These are phyloP conservation scores for Cydia pomonella DNA, from an alignment of 1,140 invertebrate genomes.

Conservation along the genomic window DNA sequence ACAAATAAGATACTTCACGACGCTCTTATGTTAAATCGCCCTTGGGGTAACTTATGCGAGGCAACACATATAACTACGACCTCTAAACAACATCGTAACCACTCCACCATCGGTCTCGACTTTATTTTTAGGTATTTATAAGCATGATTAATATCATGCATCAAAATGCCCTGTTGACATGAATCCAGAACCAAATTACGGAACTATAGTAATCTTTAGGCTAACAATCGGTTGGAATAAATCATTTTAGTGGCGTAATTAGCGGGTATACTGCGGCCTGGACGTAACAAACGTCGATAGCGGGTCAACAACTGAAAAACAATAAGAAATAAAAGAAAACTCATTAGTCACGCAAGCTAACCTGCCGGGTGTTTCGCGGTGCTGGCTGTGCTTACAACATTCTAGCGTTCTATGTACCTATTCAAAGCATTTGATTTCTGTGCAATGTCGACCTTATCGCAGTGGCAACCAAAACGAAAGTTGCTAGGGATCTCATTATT, in stretches of 20 bases:
- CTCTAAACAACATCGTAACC: background rate
- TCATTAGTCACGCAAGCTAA: constrained; percentile 71
- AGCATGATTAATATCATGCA: constrained; percentile 34
- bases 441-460: too few relatives aligned
- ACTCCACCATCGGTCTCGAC: background rate
- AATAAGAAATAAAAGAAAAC: constrained; percentile 73
- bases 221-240: constrained; percentile 54
- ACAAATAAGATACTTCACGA: too few relatives aligned
- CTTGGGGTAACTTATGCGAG: background rate
- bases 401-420: background rate
- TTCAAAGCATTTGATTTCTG: too few relatives aligned
- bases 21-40: too few relatives aligned
- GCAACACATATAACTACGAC: background rate
- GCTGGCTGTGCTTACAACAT: constrained; percentile 34
- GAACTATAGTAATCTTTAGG: constrained; percentile 39
- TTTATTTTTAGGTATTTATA: constrained; percentile 35
- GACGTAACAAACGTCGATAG: constrained; percentile 60
- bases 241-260: constrained; percentile 67
- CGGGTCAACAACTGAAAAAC: constrained; percentile 74
- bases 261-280: constrained; percentile 45
- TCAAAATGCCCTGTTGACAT: constrained; percentile 54
- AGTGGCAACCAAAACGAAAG: too few relatives aligned
- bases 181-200: constrained; percentile 48
- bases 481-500: too few relatives aligned
- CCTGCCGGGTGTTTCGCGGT: constrained; percentile 36